Base-by-base conservation (phyloP, 2,888 invertebrate genomes). In the Willowsia nigromaculata region DNA sequence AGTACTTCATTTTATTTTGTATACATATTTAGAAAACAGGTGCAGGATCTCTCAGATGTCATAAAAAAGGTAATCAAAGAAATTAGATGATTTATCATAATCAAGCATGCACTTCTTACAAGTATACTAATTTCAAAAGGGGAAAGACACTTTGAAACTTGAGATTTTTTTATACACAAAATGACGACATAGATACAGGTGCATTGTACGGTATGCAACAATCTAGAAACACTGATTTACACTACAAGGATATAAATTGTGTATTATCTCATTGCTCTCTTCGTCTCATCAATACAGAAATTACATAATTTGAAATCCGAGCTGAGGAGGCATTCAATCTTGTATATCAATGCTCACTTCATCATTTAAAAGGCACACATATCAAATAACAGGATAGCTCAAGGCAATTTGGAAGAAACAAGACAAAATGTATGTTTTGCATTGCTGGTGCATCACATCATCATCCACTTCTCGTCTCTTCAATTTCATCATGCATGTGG, bases 81-180 rank as follows among this genome's bases (percentile, higher is more conserved):
- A 87, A 81, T 81, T 87, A 81, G 81, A 87, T 68, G 81, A 87
- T 87, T 87, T 87, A 87, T 87, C 86, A 87, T 87, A 80, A 59
- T 81, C 81, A 81, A 71, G 50, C 68, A 37, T 71, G 56, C 68
- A 40, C 68, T 80, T 85, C 0, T 30, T 27, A 30, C 76, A 1
- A 43, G 25, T 22, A 22, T 22, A 40, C 40, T 40, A 40, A 25
- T 74, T 13, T 82, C 33, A 56, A 43, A 62, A 80, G 43, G 27
- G 59, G 27, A 25, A 80, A 56, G n/a, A 47, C 47, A 25, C 47
- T 25, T 6, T 27, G 47, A 74, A 74, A 74, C 27, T 25, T 43
- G 74, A 74, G 7, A 47, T 74, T 74, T 43, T 37, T 37, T 33
- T 37, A 5, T 47, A 30, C 15, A 71, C 33, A 15, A 68, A 0